These are phyloP conservation scores for Phycodurus eques DNA, from an alignment of 2,113 vertebrate species.

Conservation along the genomic window DNA sequence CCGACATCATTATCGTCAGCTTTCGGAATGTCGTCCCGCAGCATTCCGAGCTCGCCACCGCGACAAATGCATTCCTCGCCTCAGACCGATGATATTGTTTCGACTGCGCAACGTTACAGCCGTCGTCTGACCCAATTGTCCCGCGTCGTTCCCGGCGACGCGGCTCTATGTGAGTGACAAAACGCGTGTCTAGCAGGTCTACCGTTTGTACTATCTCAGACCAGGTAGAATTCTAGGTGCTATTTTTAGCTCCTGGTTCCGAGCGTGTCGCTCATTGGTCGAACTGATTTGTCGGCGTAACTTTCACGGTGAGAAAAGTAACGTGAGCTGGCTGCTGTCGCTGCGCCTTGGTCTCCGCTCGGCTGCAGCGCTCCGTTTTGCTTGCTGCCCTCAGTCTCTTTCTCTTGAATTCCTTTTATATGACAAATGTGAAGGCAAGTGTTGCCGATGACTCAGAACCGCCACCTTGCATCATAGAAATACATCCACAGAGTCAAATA, in stretches of 20 bases:
- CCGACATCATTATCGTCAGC: constrained; percentile 20
- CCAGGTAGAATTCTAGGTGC: too few relatives aligned
- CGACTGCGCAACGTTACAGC: neutral
- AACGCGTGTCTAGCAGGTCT: neutral
- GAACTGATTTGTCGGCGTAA: too few relatives aligned
- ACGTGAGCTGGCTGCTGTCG: too few relatives aligned
- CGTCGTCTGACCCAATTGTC: neutral
- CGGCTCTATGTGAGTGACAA: neutral
- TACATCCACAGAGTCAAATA: too few relatives aligned
- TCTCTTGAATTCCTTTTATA: neutral
- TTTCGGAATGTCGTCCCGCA: constrained; percentile 9
- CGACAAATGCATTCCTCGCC: neutral
- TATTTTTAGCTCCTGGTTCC: too few relatives aligned
- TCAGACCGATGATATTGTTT: neutral
- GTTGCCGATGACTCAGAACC: neutral
- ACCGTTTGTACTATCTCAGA: neutral
- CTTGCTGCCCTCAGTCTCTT: too few relatives aligned
- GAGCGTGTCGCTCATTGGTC: too few relatives aligned
- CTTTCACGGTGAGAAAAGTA: too few relatives aligned
- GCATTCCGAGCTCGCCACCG: constrained; percentile 38
- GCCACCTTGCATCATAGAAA: too few relatives aligned
- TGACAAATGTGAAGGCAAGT: neutral
- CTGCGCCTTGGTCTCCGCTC: too few relatives aligned
- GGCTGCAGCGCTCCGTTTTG: too few relatives aligned
- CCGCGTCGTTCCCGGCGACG: neutral